Base-by-base conservation (phyloP, 23 tunicate species). In the Diplosoma virens region DNA sequence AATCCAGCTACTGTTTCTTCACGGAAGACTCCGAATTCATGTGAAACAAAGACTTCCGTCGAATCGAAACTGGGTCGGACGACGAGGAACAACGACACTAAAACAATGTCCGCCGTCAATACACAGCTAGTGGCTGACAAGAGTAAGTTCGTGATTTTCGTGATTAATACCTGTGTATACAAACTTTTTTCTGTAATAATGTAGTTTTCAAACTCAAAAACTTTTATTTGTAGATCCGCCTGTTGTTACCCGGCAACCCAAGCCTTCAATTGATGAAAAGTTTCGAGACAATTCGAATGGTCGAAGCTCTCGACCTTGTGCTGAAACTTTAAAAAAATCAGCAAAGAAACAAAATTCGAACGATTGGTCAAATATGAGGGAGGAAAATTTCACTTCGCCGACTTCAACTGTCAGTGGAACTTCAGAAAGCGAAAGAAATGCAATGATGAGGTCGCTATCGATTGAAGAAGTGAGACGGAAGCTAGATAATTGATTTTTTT, bases 111-210 rank as follows among this genome's bases (percentile, higher is more conserved):
- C 9, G 69, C 69, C 30, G 69, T 61, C 18, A 27, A 27, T 6
- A 61, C 69, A 4, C 69, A 61, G n/a, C 69, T 29, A 22, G 69
- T 61, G 6, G 34, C 69, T 27, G 69, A 61, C 30, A 61, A 61
- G 30, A 61, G 69, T 61, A 61, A 27, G 69, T 20, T 55, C 20
- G 17, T 4, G 24, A n/a, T n/a, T n/a, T n/a, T n/a, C n/a, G n/a
- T n/a, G n/a, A n/a, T n/a, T n/a, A n/a, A n/a, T n/a, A n/a, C n/a
- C n/a, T n/a, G 24, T 55, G 63, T 14, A 16, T 55, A 55, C 14
- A 7, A 7, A 7, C 14, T 41, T 41, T 41, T 7, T 41, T 41
- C 14, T 41, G 50, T 41, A 7, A 14, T 41, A 41, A 41, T 7
- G 14, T 41, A 41, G 50, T 41, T 7, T 41, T 9, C 14, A 41